Evolutionary conservation across 2,888 invertebrate species (phyloP), one percentile per base, ranked within the genome.

Genomic region (Ectemnius cavifrons): DNA sequence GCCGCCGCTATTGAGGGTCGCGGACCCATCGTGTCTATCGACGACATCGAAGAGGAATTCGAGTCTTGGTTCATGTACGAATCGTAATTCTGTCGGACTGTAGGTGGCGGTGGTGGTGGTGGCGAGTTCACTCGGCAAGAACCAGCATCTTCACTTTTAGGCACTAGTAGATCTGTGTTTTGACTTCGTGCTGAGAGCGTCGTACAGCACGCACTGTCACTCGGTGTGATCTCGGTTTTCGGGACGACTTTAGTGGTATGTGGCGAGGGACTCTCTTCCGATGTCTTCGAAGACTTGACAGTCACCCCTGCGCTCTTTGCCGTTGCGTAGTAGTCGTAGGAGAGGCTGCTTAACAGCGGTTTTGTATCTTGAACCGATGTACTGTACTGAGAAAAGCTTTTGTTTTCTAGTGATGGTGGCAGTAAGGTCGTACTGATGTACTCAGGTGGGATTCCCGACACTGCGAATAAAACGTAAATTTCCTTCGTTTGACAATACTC

Each of bases 21-120:
- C 88, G 88, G 87, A 8, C 89, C 89, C 88, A 91, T 89, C 47
- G 91, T 87, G 66, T 95, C 95, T 94, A 95, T 95, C 86, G 94
- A 94, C 4, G 93, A 94, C 92, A 94, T 92, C 46, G 94, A 94
- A 2, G 94, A 95, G 82, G 94, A 94, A 85, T 94, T 94, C 77
- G 95, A 95, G 91, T 95, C 95, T 92, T 94, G 94, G 85, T 93
- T 94, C 83, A 93, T 88, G 87, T 94, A 94, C 0, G 93, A 94
- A 91, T 94, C 95, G 92, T 93, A 93, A 3, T 91, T 90, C 27
- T 92, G 91, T 58, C 92, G 88, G 2, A 90, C 85, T 63, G 92
- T 91, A 1, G 90, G 87, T 3, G 92, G 91, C 83, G 92, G 93
- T 82, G 92, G 92, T 0, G 92, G 91, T 2, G 92, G 92, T 85